These are phyloP conservation scores for Plutella xylostella DNA, from an alignment of 2,888 invertebrate species.

Conservation along the genomic window DNA sequence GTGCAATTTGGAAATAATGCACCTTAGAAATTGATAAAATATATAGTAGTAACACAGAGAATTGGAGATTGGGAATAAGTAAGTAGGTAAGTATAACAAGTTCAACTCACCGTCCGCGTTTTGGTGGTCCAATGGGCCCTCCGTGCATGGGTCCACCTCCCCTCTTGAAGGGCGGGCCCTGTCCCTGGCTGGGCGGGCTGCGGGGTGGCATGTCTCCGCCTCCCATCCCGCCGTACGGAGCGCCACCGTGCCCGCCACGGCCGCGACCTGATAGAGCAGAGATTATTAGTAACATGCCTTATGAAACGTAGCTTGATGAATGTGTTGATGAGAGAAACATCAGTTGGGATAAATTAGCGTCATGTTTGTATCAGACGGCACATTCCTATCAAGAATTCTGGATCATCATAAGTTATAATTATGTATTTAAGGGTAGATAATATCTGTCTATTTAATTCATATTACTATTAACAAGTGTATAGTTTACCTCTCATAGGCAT, in stretches of 20 bases:
- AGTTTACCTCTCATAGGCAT: conserved; percentile 62
- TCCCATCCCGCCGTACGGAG: conserved; percentile 9
- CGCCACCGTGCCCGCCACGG: conserved; percentile 37
- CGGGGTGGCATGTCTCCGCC: conserved; percentile 1
- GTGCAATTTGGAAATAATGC: too few species aligned
- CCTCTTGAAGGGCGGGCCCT: conserved; percentile 31
- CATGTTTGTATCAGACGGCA: conserved; percentile 10
- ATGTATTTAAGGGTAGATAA: too few species aligned
- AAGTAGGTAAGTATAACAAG: too few species aligned
- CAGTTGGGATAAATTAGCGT: neutral
- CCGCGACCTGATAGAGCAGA: conserved; percentile 30
- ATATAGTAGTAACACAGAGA: too few species aligned
- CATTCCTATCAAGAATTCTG: conserved; percentile 9
- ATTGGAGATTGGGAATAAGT: too few species aligned
- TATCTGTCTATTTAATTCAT: neutral
- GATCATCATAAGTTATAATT: conserved; percentile 11
- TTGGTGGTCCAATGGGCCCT: conserved; percentile 50
- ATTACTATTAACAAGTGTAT: neutral
- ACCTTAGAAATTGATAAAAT: too few species aligned
- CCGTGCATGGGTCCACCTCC: conserved; percentile 46
- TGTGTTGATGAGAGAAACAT: neutral
- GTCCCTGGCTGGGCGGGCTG: conserved; percentile 19
- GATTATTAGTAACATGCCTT: neutral
- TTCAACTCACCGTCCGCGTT: too few species aligned
- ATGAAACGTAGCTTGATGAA: neutral